Conservation (phyloP, 2,113 vertebrate species). For the Grammomys surdaster region DNA sequence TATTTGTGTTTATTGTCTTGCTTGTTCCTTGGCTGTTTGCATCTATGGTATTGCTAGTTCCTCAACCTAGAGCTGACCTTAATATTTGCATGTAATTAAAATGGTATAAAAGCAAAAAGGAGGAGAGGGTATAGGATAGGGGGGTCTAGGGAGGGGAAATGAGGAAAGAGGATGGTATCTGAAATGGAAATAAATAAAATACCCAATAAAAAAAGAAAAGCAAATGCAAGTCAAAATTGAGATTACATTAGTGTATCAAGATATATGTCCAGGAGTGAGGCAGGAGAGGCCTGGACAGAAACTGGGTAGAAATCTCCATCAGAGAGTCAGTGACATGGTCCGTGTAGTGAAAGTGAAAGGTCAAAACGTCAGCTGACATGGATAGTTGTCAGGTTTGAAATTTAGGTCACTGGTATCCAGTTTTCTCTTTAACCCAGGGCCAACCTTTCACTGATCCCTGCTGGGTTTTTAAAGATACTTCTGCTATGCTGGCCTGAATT, state of each 20-base stretch:
- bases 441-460: background rate
- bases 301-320: background rate
- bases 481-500: background rate
- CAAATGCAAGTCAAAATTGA: background rate
- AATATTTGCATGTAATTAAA: too few species aligned
- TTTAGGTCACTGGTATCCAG: background rate
- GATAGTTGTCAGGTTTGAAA: background rate
- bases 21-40: too few species aligned
- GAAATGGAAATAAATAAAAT: too few species aligned
- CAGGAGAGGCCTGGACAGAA: background rate
- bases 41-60: too few species aligned
- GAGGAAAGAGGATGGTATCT: too few species aligned
- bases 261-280: background rate
- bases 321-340: background rate
- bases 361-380: background rate
- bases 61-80: too few species aligned
- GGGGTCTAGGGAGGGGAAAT: too few species aligned
- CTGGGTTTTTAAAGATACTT: slow-evolving; percentile 8
- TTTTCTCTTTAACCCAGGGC: background rate
- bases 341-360: background rate
- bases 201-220: background rate
- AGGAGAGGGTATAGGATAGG: too few species aligned
- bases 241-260: background rate
- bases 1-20: too few species aligned
- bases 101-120: too few species aligned